Base-by-base conservation (phyloP, 2,113 vertebrate genomes). In the Phylloscopus trochilus region DNA sequence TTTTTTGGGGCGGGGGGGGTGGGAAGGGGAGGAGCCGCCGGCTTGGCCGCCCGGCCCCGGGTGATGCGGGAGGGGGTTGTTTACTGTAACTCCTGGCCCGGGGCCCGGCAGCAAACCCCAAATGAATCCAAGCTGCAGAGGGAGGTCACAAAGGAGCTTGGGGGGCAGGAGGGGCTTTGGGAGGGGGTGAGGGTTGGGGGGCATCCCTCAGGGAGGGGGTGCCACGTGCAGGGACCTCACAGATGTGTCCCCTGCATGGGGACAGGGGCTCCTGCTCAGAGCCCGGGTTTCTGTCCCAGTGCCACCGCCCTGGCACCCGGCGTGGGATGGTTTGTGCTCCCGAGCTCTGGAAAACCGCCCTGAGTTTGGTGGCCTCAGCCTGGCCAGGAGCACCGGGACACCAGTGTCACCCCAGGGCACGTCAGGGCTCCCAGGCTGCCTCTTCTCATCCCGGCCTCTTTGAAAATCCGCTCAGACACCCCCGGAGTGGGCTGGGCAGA, bases 71-170 rank as follows among this genome's bases (percentile, higher is more conserved):
- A 58, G 60, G 77, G 85, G 58, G 78, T 74, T 92, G 87, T 85
- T 93, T 70, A n/a, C 90, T 92, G 92, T 68, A 81, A 63, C 19
- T 69, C 31, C 63, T 95, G 94, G 94, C 90, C 2, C 21, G 2
- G 81, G 55, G 47, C 90, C 95, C 13, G 2, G 80, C 84, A 33
- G 62, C 33, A 92, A 95, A 89, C 84, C 95, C 94, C 94, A 69
- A 80, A 88, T 63, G 92, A 51, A 28, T 90, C 75, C 79, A 75
- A 58, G 76, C 87, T 92, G 89, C 66, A 28, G 10, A 4, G 3
- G 43, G 92, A 95, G 85, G 62, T 95, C 80, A 16, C 89, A 63
- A 88, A 46, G n/a, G n/a, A n/a, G n/a, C n/a, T n/a, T n/a, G n/a
- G n/a, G n/a, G 74, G 64, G 46, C 74, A 60, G 12, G 86, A 44